Percentiles rank a stretch among this genome's conserved stretches.
Conservation (phyloP, 2,113 vertebrate species). For the Notothenia rossii region DNA sequence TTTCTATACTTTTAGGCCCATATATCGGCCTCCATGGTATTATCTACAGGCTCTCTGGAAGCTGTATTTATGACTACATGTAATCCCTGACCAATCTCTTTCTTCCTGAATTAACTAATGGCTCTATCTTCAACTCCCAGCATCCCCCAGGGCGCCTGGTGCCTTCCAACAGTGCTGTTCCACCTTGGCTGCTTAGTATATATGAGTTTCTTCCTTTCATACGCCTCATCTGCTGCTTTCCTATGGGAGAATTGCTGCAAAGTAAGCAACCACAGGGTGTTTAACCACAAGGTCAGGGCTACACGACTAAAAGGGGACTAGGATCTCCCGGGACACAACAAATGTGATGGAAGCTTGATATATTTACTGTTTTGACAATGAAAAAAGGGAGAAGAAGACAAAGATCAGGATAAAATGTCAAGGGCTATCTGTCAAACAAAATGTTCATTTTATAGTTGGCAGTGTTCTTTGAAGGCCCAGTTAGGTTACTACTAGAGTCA, state of each 20-base stretch:
- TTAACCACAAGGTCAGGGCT: constrained; percentile 46
- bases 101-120: constrained; percentile 42
- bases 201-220: constrained; percentile 24
- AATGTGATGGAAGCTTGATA: neutral
- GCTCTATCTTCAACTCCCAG: constrained; percentile 18
- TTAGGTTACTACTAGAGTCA: neutral
- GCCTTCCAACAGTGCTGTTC: constrained; percentile 16
- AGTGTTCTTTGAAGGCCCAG: neutral
- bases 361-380: neutral
- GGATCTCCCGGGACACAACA: neutral
- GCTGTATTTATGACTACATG: constrained; percentile 35
- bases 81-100: constrained; percentile 20
- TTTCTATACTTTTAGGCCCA: neutral
- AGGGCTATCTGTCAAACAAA: neutral
- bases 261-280: constrained; percentile 20
- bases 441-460: neutral
- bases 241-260: constrained; percentile 9
- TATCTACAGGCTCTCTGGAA: constrained; percentile 8
- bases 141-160: constrained; percentile 19
- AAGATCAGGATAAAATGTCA: neutral
- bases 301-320: constrained; percentile 10
- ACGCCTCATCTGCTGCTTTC: constrained; percentile 34
- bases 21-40: neutral
- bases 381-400: neutral
- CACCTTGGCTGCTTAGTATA: constrained; percentile 29